Evolutionary conservation across 2,888 invertebrate species (phyloP), one percentile per base, ranked within the genome.

Genomic region (Drosophila mettleri): DNA sequence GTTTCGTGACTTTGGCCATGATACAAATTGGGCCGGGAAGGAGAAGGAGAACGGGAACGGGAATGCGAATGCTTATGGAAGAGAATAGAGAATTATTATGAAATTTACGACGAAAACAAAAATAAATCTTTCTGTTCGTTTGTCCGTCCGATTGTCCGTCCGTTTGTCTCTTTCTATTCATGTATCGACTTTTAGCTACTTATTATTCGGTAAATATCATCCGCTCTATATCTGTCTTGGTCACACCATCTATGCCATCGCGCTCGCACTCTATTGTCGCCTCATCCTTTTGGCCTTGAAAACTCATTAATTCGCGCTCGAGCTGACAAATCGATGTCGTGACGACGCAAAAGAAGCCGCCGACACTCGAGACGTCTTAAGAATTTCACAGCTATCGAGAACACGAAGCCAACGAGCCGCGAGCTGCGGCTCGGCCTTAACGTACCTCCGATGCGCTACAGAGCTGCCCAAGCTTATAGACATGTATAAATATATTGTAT

Each of bases 21-120:
- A 60, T 55, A 22, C 54, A 29, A 51, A 34, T 29, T 46, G 54
- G 45, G 53, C 46, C 31, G 38, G 31, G 46, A 31, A 31, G 18
- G 14, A 14, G 14, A 29, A 2, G 1, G 41, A 16, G 36, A 38
- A 38, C 4, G 39, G 39, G 10, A 27, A 16, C 1, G 46, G 29
- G 16, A 31, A 49, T 36, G 36, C 22, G 49, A 18, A 49, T 24
- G 51, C 27, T 49, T 48, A 62, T 51, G 72, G 72, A 73, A 62
- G 39, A 49, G 63, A 63, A 48, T 75, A 49, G 73, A n/a, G n/a
- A n/a, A 76, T 68, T 85, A 79, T 85, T 83, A 73, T 71, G 82
- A 87, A 85, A 79, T 73, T 62, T 16, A 63, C 63, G 80, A 79
- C 73, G 69, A 76, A 71, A 83, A 87, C 82, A 83, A 82, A 82